Conservation (phyloP, 2,113 vertebrate species). For the Lepisosteus osseus region DNA sequence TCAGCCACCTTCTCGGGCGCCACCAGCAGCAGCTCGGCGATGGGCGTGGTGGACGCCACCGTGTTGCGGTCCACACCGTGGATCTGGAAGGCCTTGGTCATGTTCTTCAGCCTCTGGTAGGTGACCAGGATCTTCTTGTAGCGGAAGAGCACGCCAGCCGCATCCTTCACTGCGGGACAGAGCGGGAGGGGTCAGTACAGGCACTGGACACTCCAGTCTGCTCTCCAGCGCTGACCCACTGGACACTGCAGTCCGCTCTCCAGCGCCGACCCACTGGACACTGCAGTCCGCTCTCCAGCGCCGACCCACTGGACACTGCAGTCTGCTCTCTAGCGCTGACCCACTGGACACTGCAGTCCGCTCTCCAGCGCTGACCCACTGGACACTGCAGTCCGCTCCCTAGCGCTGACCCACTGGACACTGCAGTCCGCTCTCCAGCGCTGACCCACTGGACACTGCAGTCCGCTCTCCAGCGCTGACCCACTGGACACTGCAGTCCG, state of each 20-base stretch:
- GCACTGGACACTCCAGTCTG: too few species aligned
- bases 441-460: background rate
- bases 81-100: slow-evolving; percentile 85
- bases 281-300: background rate
- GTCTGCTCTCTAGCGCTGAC: background rate
- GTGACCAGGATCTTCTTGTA: slow-evolving; percentile 88
- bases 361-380: too few species aligned
- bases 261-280: background rate
- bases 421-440: background rate
- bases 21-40: slow-evolving; percentile 82
- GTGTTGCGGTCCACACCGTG: slow-evolving; percentile 87
- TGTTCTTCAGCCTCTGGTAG: slow-evolving; percentile 85
- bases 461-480: background rate
- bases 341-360: background rate
- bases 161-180: slow-evolving; percentile 75
- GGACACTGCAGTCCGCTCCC: background rate
- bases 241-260: too few species aligned
- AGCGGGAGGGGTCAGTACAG: background rate
- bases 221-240: background rate
- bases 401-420: background rate
- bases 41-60: slow-evolving; percentile 83
- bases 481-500: too few species aligned
- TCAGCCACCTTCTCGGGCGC: slow-evolving; percentile 83
- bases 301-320: background rate
- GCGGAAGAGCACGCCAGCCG: slow-evolving; percentile 82